phyloP scores from a whole-genome alignment of 2,113 vertebrate genomes.

The Bujurquina vittata region DNA sequence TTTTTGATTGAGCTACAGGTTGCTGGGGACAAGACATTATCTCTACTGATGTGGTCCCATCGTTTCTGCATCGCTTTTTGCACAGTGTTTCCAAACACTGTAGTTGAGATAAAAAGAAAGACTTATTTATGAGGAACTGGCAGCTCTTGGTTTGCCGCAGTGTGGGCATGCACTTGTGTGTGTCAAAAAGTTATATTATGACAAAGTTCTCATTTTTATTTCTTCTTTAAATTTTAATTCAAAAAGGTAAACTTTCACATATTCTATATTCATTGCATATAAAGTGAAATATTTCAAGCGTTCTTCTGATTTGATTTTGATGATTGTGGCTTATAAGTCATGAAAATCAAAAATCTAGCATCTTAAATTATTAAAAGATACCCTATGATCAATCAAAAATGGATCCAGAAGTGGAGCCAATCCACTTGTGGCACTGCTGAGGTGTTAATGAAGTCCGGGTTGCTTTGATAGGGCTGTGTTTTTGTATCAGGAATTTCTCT shows the following conservation, averaged over 20 bases:
- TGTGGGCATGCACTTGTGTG: background rate
- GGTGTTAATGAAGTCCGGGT: background rate
- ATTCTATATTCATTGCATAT: background rate
- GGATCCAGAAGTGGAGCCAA: background rate
- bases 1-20: background rate
- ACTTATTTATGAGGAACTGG: background rate
- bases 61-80: background rate
- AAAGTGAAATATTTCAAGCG: background rate
- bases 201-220: background rate
- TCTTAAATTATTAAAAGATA: too few species aligned
- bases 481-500: background rate
- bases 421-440: background rate
- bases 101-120: background rate
- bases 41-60: background rate
- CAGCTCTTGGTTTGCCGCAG: background rate
- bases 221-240: background rate
- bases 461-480: background rate
- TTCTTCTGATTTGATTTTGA: background rate
- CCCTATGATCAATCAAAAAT: background rate
- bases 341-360: too few species aligned
- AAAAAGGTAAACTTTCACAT: background rate
- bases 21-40: background rate
- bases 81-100: background rate
- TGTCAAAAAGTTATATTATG: background rate
- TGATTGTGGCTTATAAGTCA: background rate